Base-by-base conservation (phyloP, 2,888 invertebrate species). In the Hirudinaria manillensis region DNA sequence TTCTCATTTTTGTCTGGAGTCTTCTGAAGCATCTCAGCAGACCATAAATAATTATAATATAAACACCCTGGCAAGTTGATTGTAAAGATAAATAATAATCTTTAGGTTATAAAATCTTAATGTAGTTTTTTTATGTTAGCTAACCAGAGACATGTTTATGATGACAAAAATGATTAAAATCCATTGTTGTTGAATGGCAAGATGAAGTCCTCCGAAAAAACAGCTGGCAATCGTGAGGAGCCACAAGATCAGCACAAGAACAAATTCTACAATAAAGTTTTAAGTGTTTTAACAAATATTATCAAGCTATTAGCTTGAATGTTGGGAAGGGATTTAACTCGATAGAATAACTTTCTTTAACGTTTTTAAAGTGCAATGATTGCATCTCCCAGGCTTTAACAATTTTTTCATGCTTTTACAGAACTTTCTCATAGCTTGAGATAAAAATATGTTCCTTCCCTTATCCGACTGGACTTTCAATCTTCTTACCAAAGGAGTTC, bases 41-140 rank as follows among this genome's bases (percentile, higher is more conserved):
- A 27, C 61, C 61, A 61, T 61, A 61, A n/a, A 61, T n/a, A 61
- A 61, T 27, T 7, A 61, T 21, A 27, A 61, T 16, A 61, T 61
- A 61, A 29, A 29, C 10, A 27, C 61, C 61, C 61, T 61, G 61
- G 13, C 24, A 61, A 61, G n/a, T 24, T 61, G 10, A 61, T 61
- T 45, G 3, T 45, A 45, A 45, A 61, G 2, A 21, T 24, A 19
- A 4, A n/a, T 7, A n/a, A 61, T 61, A 7, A 4, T 61, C 3
- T 13, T 53, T 53, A 16, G 13, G 53, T 16, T 53, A 53, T 53
- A 53, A 13, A 53, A 21, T 53, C 29, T 16, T 61, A 27, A 27
- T 27, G 4, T 61, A 16, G 2, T 21, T 10, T 27, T 7, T n/a
- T 61, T 61, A 19, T 16, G 1, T 61, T 3, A 19, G 13, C 6